Evolutionary conservation across 23 tunicate genomes (phyloP).

Genomic region (Styela plicata): DNA sequence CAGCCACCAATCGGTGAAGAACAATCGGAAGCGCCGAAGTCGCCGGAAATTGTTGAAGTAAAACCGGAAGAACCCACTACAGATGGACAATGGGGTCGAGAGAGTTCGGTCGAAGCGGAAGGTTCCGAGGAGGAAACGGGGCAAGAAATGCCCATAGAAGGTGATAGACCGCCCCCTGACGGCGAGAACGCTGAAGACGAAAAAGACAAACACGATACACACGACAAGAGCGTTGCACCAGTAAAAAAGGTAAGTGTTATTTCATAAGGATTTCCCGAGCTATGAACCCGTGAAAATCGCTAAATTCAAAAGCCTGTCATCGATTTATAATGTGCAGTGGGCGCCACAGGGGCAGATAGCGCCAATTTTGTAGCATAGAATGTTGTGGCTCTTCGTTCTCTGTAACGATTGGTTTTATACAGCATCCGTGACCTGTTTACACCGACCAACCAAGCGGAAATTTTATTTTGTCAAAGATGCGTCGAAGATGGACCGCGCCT

Average conservation of each 20-base stretch:
- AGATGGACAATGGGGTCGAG: slow-evolving; percentile 51
- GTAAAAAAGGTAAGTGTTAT: slow-evolving; percentile 21
- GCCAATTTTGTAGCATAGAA: no score
- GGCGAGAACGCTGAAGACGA: slow-evolving; percentile 33
- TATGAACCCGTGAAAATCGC: no score
- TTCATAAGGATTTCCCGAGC: no score
- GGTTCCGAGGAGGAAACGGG: slow-evolving; percentile 24
- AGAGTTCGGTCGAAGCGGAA: slow-evolving; percentile 1
- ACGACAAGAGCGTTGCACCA: not conserved
- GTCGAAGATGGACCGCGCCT: no score
- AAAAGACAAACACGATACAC: not conserved
- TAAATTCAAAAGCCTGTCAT: no score
- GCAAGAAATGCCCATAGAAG: slow-evolving; percentile 23
- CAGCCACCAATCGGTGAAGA: not conserved
- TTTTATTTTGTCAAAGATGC: no score
- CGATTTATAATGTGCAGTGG: no score
- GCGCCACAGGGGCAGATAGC: no score
- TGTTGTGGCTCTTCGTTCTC: no score
- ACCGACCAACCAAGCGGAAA: no score
- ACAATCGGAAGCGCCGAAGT: not conserved
- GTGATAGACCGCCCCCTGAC: slow-evolving; percentile 41
- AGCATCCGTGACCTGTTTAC: no score
- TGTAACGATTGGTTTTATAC: no score
- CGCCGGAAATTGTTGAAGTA: slow-evolving; percentile 1
- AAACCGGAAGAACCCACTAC: not conserved